A percentile compares a stretch with the other conserved stretches of the same genome.
Evolutionary conservation across 2,888 invertebrate genomes (phyloP).

Genomic region (Hemithea aestivaria): DNA sequence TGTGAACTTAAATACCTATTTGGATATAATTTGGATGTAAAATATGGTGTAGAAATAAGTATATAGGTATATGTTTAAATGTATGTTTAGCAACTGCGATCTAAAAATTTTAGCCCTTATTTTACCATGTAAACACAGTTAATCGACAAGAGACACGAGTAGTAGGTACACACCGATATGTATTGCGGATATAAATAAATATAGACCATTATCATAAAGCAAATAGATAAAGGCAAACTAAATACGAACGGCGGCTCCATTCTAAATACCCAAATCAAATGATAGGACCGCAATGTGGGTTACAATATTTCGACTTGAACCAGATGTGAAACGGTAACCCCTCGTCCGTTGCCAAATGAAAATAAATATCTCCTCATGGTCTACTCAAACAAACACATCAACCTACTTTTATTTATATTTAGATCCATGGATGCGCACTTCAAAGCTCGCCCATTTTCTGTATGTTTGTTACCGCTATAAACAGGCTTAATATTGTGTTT

Average conservation of each 20-base stretch:
- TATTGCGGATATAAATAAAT: no score
- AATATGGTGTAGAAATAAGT: no score
- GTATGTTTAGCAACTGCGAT: no score
- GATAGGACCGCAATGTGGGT: slow-evolving; percentile 28
- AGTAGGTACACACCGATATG: no score
- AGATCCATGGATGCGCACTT: slow-evolving; percentile 37
- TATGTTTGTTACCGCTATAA: slow-evolving; percentile 20
- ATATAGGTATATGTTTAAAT: no score
- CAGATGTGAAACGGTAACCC: slow-evolving; percentile 44
- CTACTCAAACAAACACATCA: slow-evolving; percentile 54
- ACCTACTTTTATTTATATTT: slow-evolving; percentile 60
- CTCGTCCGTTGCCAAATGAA: slow-evolving; percentile 50
- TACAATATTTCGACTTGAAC: slow-evolving; percentile 34
- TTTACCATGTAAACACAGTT: no score
- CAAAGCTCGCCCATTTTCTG: slow-evolving; percentile 41
- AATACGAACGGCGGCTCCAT: no score
- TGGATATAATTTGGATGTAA: no score
- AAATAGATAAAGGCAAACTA: slow-evolving; percentile 3
- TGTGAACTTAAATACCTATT: no score
- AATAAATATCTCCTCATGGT: slow-evolving; percentile 64
- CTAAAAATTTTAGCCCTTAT: no score
- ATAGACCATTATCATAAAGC: no score
- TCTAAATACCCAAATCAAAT: slow-evolving; percentile 16
- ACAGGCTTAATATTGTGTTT: slow-evolving; percentile 19
- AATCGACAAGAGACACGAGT: no score